These are phyloP conservation scores for Ammodytes marinus DNA, from an alignment of 2,113 vertebrate species.

Conservation along the genomic window DNA sequence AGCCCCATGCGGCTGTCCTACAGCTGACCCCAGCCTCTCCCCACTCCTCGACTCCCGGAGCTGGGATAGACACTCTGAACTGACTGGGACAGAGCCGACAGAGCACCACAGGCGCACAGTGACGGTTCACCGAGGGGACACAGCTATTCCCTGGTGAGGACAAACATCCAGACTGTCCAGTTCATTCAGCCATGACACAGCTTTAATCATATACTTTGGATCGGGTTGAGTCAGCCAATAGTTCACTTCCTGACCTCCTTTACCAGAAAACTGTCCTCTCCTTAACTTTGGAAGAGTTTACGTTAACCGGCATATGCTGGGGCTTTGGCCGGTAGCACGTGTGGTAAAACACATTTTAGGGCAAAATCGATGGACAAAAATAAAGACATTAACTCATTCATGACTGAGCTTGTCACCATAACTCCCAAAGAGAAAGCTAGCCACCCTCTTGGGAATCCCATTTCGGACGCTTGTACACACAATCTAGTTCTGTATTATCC, in stretches of 20 bases:
- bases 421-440: too few species aligned
- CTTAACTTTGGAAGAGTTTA: neutral
- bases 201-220: constrained; percentile 25
- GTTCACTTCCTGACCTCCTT: neutral
- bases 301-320: too few species aligned
- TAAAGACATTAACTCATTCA: too few species aligned
- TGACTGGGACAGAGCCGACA: constrained; percentile 27
- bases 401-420: too few species aligned
- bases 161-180: constrained; percentile 9
- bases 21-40: constrained; percentile 50
- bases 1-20: constrained; percentile 59
- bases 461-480: too few species aligned
- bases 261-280: neutral
- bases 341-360: too few species aligned
- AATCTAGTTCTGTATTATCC: too few species aligned
- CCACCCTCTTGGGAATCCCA: too few species aligned
- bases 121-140: constrained; percentile 64
- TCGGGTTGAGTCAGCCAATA: constrained; percentile 23
- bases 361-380: too few species aligned
- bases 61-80: constrained; percentile 28
- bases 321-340: too few species aligned
- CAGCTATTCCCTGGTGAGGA: constrained; percentile 17
- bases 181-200: constrained; percentile 1
- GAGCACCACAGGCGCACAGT: constrained; percentile 36
- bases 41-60: constrained; percentile 37